Evolutionary conservation across 2,888 invertebrate genomes (phyloP).

Genomic region (Clusia tigrina): DNA sequence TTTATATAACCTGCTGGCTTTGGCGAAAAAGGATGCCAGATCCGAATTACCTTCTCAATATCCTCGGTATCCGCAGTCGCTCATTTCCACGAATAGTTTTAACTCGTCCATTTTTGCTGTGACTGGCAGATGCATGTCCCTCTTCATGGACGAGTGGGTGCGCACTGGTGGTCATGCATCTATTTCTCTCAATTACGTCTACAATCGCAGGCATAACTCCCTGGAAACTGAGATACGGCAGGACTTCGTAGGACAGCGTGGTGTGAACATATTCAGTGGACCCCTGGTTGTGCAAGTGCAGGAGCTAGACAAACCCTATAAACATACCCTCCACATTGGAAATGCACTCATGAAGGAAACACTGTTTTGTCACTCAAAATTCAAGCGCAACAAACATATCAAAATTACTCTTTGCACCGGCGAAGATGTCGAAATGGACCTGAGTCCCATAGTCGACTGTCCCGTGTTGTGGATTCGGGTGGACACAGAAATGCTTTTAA

Average conservation of each 20-base stretch:
- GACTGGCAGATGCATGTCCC: constrained; percentile 95
- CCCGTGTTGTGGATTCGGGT: constrained; percentile 95
- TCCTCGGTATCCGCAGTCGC: constrained; percentile 85
- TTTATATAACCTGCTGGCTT: constrained; percentile 93
- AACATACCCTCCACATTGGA: constrained; percentile 92
- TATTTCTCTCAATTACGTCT: constrained; percentile 87
- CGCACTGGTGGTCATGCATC: constrained; percentile 91
- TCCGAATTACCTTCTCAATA: constrained; percentile 88
- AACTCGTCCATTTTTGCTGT: constrained; percentile 93
- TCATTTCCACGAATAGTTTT: constrained; percentile 86
- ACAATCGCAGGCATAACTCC: constrained; percentile 94
- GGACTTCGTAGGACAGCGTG: constrained; percentile 79
- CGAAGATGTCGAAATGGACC: constrained; percentile 97
- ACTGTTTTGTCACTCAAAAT: constrained; percentile 97
- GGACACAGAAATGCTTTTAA: constrained; percentile 87
- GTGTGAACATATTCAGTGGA: constrained; percentile 86
- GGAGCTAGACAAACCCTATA: constrained; percentile 95
- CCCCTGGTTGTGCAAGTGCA: constrained; percentile 91
- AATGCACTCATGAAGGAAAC: constrained; percentile 92
- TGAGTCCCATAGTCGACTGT: constrained; percentile 94
- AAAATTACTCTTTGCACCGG: constrained; percentile 96
- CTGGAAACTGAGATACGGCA: constrained; percentile 94
- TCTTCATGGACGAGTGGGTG: constrained; percentile 97
- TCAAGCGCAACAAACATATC: constrained; percentile 94
- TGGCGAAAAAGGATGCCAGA: constrained; percentile 88